phyloP scores from a whole-genome alignment of 1,140 invertebrate species.

The Anastatus disparis region DNA sequence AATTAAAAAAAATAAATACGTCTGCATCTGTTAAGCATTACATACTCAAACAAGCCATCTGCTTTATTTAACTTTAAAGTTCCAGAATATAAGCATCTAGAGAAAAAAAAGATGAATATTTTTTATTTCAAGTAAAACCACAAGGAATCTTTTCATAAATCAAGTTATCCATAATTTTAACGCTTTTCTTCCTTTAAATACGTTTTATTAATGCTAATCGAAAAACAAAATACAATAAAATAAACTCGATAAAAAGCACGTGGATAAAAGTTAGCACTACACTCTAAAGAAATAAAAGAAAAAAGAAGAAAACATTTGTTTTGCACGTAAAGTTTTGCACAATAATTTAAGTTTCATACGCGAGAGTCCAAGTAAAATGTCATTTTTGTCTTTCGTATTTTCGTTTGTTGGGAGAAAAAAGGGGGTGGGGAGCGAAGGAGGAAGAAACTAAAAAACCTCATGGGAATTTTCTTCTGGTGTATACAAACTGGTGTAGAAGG shows the following conservation, averaged over 20 bases:
- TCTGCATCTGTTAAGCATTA: slow-evolving; percentile 31
- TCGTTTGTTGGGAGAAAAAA: too few relatives aligned
- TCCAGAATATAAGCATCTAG: slow-evolving; percentile 1
- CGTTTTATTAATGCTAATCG: neutral
- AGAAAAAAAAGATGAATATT: neutral
- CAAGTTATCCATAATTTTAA: neutral
- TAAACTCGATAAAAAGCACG: too few relatives aligned
- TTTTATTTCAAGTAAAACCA: slow-evolving; percentile 28
- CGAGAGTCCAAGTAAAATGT: slow-evolving; percentile 22
- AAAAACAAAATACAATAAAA: neutral
- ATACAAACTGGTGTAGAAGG: neutral
- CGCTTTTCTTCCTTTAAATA: neutral
- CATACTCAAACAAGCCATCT: slow-evolving; percentile 24
- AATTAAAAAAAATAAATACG: slow-evolving; percentile 15
- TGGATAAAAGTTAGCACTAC: too few relatives aligned
- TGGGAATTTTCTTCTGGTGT: slow-evolving; percentile 25
- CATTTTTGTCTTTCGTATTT: slow-evolving; percentile 33
- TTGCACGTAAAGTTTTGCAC: neutral
- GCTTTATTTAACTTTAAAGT: slow-evolving; percentile 27
- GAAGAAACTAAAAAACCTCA: too few relatives aligned
- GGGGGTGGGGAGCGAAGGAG: too few relatives aligned
- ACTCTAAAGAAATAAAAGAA: neutral
- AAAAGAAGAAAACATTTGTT: neutral
- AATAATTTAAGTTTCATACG: slow-evolving; percentile 27
- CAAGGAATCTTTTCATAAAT: slow-evolving; percentile 29